Evolutionary conservation across 2,113 vertebrate genomes (phyloP).

Genomic region (Sylvia atricapilla): DNA sequence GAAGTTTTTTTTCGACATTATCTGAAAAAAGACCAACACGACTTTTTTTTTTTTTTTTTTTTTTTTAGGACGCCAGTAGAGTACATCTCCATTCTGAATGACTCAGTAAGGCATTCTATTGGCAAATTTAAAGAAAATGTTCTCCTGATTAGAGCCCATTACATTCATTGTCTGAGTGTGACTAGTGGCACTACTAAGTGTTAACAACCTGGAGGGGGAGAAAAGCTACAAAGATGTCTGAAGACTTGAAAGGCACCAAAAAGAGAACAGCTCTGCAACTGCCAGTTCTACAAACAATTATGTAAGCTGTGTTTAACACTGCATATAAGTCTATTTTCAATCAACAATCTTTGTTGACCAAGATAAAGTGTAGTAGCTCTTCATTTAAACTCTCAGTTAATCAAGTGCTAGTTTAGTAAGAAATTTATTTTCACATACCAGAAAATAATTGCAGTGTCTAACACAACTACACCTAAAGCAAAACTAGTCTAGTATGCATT

Average conservation of each 20-base stretch:
- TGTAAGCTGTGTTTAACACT: conserved; percentile 76
- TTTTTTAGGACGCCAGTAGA: conserved; percentile 63
- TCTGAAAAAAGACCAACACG: conserved; percentile 38
- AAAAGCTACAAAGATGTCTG: conserved; percentile 58
- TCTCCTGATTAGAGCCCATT: conserved; percentile 72
- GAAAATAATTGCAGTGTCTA: conserved; percentile 85
- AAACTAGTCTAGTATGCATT: conserved; percentile 82
- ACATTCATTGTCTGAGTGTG: conserved; percentile 75
- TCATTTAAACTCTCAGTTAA: conserved; percentile 70
- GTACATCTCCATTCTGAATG: conserved; percentile 52
- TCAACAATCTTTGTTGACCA: conserved; percentile 52
- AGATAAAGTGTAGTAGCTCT: conserved; percentile 59
- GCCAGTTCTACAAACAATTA: conserved; percentile 67
- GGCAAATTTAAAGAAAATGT: conserved; percentile 72
- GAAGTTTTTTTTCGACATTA: conserved; percentile 1
- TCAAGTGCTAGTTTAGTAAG: conserved; percentile 79
- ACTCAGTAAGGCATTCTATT: conserved; percentile 80
- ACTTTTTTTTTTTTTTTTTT: conserved; percentile 32
- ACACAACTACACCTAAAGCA: conserved; percentile 83
- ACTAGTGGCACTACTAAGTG: conserved; percentile 58
- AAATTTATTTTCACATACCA: conserved; percentile 85
- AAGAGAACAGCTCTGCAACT: conserved; percentile 71
- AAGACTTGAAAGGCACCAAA: conserved; percentile 75
- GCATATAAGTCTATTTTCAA: conserved; percentile 58
- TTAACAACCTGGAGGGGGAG: conserved; percentile 15